These are phyloP conservation scores for Drosophila guanche DNA, from an alignment of 1,140 invertebrate genomes.

Conservation along the genomic window DNA sequence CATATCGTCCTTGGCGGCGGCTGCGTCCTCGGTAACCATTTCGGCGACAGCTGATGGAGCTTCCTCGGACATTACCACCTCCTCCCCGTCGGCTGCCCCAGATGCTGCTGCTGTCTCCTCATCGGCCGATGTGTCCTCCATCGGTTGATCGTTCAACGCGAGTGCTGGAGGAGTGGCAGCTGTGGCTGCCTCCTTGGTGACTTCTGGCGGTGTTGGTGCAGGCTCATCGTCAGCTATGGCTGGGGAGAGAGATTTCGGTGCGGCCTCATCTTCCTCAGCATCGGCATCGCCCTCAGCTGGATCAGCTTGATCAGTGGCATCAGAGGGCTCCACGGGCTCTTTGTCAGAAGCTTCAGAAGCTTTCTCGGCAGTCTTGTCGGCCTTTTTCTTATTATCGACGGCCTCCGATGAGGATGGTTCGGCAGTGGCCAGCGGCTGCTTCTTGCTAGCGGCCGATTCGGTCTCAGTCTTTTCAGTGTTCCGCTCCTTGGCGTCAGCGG, in stretches of 20 bases:
- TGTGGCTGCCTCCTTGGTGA: background rate
- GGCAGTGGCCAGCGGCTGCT: constrained; percentile 13
- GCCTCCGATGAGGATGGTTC: constrained; percentile 15
- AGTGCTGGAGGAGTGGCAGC: constrained; percentile 44
- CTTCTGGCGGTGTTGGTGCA: constrained; percentile 1
- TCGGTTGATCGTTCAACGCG: constrained; percentile 74
- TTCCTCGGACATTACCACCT: constrained; percentile 74
- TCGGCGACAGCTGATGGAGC: constrained; percentile 27
- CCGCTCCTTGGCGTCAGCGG: constrained; percentile 36
- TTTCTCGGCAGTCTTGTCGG: constrained; percentile 30
- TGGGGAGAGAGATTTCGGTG: constrained; percentile 29
- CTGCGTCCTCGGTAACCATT: constrained; percentile 74
- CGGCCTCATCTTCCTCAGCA: background rate
- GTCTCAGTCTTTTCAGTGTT: constrained; percentile 63
- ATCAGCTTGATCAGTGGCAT: background rate
- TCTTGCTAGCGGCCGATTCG: constrained; percentile 5
- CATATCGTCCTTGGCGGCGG: constrained; percentile 61
- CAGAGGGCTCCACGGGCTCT: constrained; percentile 15
- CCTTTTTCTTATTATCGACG: constrained; percentile 22
- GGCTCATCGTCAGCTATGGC: background rate
- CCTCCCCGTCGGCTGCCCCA: constrained; percentile 47
- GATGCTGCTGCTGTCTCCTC: constrained; percentile 45
- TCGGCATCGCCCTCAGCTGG: too few species aligned
- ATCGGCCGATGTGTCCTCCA: constrained; percentile 70
- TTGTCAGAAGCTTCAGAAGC: constrained; percentile 21